phyloP scores from a whole-genome alignment of 2,113 vertebrate genomes.

The Alouatta palliata region DNA sequence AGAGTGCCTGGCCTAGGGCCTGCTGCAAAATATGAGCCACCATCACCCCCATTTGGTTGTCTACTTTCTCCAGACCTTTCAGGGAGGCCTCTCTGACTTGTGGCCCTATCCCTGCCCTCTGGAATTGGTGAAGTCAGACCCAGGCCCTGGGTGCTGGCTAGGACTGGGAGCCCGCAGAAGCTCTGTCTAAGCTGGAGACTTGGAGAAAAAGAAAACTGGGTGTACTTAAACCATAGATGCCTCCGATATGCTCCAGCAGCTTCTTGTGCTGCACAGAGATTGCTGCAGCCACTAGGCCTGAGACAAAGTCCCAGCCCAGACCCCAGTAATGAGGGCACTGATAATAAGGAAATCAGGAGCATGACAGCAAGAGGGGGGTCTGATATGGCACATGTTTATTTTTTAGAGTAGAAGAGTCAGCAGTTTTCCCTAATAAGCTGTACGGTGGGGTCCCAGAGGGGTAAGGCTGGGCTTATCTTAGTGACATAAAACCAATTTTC shows the following conservation, averaged over 20 bases:
- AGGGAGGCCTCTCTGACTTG: background rate
- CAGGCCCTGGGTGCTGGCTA: background rate
- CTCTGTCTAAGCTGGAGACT: background rate
- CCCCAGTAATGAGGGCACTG: background rate
- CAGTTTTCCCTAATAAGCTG: constrained; percentile 74
- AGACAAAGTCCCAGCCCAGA: background rate
- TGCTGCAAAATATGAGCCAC: rapidly evolving
- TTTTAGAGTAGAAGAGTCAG: constrained; percentile 64
- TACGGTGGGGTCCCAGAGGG: constrained; percentile 44
- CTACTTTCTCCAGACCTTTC: background rate
- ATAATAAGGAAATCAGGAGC: background rate
- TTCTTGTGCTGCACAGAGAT: background rate
- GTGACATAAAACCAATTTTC: constrained; percentile 67
- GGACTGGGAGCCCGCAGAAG: background rate
- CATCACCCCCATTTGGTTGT: rapidly evolving
- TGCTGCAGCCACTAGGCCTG: background rate
- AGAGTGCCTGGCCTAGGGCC: background rate
- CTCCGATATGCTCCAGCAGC: background rate
- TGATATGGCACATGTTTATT: background rate
- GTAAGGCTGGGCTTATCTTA: constrained; percentile 59
- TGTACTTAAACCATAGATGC: rapidly evolving
- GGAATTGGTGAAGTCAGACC: background rate
- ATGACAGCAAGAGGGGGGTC: background rate
- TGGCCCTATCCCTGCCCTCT: background rate
- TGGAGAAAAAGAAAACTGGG: background rate